Base-by-base conservation (phyloP, 1,140 invertebrate genomes). In the Glomeris maerens region DNA sequence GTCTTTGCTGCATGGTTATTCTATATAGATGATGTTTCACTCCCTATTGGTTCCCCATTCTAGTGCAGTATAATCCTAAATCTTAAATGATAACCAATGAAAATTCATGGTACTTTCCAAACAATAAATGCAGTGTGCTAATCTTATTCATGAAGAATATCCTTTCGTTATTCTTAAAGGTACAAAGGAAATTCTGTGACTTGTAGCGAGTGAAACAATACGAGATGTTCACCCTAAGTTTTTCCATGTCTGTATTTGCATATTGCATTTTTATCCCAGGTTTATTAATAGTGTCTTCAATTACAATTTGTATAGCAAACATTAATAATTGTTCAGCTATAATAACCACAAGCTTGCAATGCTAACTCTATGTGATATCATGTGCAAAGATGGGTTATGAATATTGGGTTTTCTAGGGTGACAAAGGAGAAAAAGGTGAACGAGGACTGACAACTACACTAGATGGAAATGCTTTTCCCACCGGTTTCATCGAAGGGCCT, bases 401-500 rank as follows among this genome's bases (percentile, higher is more conserved):
- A 44, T 23, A 41, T 27, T 54, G 2, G 49, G 42, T 17, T 45
- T 53, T 54, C 29, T 72, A 91, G 87, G 87, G 87, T 52, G 84
- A 89, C 59, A 81, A 79, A 64, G 87, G 88, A 45, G 83, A 87
- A 63, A 91, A 89, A 64, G 87, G 88, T 54, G 88, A 92, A 62
- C 76, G 85, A 58, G 88, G 88, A 44, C 72, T 87, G 55, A 91
- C 86, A 54, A 89, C 86, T 55, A 89, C 86, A 42, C 68, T 92
- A 63, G 85, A 83, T 60, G 87, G 86, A 50, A 86, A 91, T 67
- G 80, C 84, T 55, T 85, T 91, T 66, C 81, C 87, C 46, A 84
- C 84, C 41, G 87, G 87, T 59, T 86, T 90, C 60, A 88, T 95
- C 62, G 88, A 93, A 74, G 89, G 89, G 56, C 85, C 87, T 14